Evolutionary conservation across 1,140 invertebrate genomes (phyloP).

Genomic region (Psilanteris sp.): DNA sequence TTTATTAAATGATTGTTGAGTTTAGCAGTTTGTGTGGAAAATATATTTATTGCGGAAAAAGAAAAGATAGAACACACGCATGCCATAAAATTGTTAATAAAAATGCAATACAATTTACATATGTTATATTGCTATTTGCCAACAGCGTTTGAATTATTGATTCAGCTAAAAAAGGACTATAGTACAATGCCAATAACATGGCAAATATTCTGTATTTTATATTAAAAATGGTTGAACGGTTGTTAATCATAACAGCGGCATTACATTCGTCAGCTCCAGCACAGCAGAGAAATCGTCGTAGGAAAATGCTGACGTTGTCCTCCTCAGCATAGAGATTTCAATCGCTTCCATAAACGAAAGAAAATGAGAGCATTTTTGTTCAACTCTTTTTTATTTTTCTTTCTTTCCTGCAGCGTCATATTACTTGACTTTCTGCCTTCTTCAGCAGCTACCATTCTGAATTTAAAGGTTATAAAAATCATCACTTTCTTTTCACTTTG

Average conservation of each 20-base stretch:
- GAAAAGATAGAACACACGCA: no score
- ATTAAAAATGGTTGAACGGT: not conserved
- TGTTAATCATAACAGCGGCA: conserved; percentile 11
- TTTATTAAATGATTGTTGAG: no score
- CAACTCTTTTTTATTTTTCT: conserved; percentile 21
- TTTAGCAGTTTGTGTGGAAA: no score
- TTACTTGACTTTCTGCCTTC: conserved; percentile 33
- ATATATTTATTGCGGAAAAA: no score
- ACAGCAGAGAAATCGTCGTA: conserved; percentile 17
- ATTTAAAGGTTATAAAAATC: conserved; percentile 26
- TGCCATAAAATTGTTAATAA: no score
- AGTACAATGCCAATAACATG: no score
- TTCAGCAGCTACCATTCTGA: conserved; percentile 27
- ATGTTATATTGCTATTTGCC: no score
- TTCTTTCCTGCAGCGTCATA: conserved; percentile 15
- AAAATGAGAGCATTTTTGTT: conserved; percentile 35
- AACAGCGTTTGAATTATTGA: no score
- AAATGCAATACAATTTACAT: no score
- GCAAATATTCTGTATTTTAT: not conserved
- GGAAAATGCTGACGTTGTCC: conserved; percentile 25
- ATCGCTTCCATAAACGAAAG: conserved; percentile 33
- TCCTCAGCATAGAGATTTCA: conserved; percentile 28
- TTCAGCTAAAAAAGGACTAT: no score
- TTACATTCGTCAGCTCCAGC: conserved; percentile 13
- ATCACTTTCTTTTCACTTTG: not conserved